Evolutionary conservation across 2,113 vertebrate species (phyloP).

Genomic region (Chloroceryle aenea): DNA sequence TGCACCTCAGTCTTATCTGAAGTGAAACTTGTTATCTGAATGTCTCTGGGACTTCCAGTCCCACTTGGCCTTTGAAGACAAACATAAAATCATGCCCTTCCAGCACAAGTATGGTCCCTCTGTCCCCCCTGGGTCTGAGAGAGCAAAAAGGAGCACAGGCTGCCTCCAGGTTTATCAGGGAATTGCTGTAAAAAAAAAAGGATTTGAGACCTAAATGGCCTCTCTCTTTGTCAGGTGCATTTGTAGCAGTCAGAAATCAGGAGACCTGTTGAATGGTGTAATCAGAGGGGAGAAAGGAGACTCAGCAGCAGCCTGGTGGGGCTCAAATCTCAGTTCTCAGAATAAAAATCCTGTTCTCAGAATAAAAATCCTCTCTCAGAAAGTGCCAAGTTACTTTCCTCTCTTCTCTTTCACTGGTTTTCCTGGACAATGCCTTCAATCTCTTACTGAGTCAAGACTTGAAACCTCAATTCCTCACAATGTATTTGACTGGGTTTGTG

Average conservation of each 20-base stretch:
- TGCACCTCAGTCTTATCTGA: rapidly evolving
- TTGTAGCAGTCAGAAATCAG: neutral
- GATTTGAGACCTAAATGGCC: neutral
- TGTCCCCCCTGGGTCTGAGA: neutral
- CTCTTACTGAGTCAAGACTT: neutral
- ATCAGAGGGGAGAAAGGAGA: neutral
- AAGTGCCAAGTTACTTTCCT: neutral
- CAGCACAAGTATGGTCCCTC: neutral
- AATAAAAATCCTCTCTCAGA: neutral
- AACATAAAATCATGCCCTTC: neutral
- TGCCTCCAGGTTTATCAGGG: neutral
- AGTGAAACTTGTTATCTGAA: neutral
- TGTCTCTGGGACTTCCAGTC: neutral
- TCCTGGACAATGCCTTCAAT: neutral
- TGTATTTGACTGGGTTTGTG: neutral
- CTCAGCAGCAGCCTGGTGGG: neutral
- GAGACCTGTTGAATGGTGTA: neutral
- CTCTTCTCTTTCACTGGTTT: neutral
- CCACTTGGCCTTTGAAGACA: neutral
- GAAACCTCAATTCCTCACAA: rapidly evolving
- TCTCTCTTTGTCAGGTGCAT: neutral
- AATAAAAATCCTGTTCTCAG: neutral
- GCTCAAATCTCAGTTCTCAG: neutral
- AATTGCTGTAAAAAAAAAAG: neutral
- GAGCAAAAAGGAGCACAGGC: neutral